phyloP scores from a whole-genome alignment of 2,888 invertebrate species.

The Eupithecia vulgata region DNA sequence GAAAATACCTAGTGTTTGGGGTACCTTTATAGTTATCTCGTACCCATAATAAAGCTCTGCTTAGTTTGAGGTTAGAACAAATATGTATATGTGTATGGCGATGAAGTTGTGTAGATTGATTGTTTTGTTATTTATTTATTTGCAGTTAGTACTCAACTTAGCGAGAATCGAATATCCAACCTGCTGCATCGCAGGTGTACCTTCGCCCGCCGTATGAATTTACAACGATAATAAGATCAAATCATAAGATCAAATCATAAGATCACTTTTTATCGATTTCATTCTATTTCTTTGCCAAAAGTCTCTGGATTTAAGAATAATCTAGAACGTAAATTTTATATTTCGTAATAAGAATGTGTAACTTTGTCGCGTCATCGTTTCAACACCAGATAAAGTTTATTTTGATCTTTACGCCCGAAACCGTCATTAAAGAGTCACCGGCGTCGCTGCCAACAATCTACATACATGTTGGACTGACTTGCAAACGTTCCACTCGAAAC shows the following conservation, averaged over 20 bases:
- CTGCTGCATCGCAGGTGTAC: too few species aligned
- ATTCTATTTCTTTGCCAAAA: neutral
- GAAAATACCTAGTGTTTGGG: too few species aligned
- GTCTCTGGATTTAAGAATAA: neutral
- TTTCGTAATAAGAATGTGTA: slow-evolving; percentile 5
- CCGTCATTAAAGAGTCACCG: slow-evolving; percentile 54
- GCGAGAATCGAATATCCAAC: too few species aligned
- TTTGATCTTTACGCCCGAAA: slow-evolving; percentile 59
- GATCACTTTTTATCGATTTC: neutral
- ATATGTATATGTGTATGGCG: too few species aligned
- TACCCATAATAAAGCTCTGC: too few species aligned
- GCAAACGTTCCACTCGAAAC: neutral
- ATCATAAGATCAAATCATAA: too few species aligned
- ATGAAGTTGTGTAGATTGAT: too few species aligned
- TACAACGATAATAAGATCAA: neutral
- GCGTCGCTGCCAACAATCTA: slow-evolving; percentile 54
- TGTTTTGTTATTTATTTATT: too few species aligned
- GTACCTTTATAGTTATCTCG: too few species aligned
- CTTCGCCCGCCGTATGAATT: neutral
- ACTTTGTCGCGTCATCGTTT: slow-evolving; percentile 33
- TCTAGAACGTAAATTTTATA: neutral
- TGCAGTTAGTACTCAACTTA: too few species aligned
- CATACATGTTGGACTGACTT: slow-evolving; percentile 17
- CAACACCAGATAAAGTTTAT: slow-evolving; percentile 57
- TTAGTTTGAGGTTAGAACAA: too few species aligned